phyloP scores from a whole-genome alignment of 2,888 invertebrate species.

The Bugulina stolonifera region DNA sequence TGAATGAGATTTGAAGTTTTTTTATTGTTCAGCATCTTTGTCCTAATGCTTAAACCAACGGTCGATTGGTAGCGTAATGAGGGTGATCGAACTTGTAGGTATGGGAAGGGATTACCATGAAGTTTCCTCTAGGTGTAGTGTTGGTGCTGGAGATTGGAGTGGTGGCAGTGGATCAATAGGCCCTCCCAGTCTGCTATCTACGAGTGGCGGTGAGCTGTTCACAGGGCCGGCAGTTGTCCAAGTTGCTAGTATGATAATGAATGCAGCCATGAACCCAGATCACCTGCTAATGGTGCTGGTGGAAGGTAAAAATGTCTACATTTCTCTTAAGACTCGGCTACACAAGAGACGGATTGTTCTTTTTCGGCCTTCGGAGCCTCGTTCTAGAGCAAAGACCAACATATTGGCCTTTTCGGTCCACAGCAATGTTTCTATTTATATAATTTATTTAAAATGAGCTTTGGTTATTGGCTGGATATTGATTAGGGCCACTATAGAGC shows the following conservation, averaged over 20 bases:
- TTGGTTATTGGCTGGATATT: no score
- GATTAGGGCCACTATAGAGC: no score
- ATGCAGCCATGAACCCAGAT: conserved; percentile 32
- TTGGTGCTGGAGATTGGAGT: neutral
- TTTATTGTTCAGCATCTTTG: no score
- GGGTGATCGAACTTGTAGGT: neutral
- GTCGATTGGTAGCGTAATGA: neutral
- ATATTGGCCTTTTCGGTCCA: no score
- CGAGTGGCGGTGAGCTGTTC: conserved; percentile 30
- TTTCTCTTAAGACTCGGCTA: no score
- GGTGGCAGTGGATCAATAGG: neutral
- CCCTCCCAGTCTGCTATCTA: conserved; percentile 26
- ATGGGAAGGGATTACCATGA: neutral
- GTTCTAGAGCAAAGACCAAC: no score
- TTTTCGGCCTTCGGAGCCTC: no score
- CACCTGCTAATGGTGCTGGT: neutral
- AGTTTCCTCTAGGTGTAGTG: neutral
- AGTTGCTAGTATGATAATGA: conserved; percentile 33
- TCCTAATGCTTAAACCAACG: no score
- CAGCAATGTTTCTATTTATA: no score
- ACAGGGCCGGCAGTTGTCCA: conserved; percentile 30
- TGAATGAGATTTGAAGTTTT: no score
- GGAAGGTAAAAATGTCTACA: neutral
- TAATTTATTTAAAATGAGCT: no score
- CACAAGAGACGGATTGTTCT: no score